Evolutionary conservation across 2,888 invertebrate genomes (phyloP), one percentile per base, ranked within the genome.

Genomic region (Amphipoea oculea): DNA sequence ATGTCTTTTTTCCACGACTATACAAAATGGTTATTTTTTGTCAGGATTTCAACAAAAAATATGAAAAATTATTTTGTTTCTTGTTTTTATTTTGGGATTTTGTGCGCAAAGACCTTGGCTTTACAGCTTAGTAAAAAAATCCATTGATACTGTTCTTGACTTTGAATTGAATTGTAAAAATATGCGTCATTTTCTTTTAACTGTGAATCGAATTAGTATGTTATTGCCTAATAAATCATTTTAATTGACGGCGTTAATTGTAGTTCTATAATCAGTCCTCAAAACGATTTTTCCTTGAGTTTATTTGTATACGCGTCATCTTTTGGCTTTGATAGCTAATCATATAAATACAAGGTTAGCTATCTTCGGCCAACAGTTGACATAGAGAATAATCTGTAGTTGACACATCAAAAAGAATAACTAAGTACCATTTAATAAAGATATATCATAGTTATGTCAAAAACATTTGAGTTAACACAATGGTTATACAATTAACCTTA

Each of bases 301-400:
- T 68, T 63, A 36, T 76, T 85, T 73, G 29, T 62, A 51, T 36
- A 62, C 36, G 0, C 5, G 73, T 67, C 62, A 81, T 65, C 29
- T 51, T 70, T 65, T 77, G 69, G 20, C 63, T 78, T 74, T 78
- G 57, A 66, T 65, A 62, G 57, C 65, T 67, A 57, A 76, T 73
- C 45, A 73, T 62, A 60, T 29, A 36, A 63, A 40, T 60, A 75
- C 60, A 85, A 85, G 67, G 60, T 68, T 40, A 36, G 23, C 20
- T 75, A 67, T 51, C n/a, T 70, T 62, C 23, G 7, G 17, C 36
- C 36, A 71, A 40, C 51, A 68, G 14, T 57, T 71, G n/a, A 70
- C 45, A 62, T 7, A 57, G 65, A 70, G 4, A 63, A 86, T 73
- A 71, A 66, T 62, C 60, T 73, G 65, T 63, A 65, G 60, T 65